A percentile compares a stretch with the other conserved stretches of the same genome.
These are phyloP conservation scores for Podargus strigoides DNA, from an alignment of 2,797 vertebrate genomes.

Conservation along the genomic window DNA sequence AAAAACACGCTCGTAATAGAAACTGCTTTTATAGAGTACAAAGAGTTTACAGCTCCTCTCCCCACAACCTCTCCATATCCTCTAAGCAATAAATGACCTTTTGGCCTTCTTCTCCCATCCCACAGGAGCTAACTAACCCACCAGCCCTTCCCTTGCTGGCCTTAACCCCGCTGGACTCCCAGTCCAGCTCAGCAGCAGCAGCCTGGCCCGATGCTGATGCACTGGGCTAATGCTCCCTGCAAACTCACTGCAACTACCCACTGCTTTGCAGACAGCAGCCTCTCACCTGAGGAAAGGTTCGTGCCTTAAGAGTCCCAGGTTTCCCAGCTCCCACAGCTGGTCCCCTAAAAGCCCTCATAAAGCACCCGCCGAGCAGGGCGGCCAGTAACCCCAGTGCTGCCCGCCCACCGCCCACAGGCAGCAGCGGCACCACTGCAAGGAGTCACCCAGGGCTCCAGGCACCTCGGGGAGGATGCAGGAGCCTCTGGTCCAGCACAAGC, in stretches of 20 bases:
- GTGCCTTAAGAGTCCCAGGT: accelerated
- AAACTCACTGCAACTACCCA: background rate
- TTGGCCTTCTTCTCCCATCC: background rate
- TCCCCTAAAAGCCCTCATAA: background rate
- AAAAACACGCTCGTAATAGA: accelerated
- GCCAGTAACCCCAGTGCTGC: background rate
- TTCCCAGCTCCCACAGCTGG: background rate
- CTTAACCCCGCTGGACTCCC: background rate
- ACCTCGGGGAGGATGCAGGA: background rate
- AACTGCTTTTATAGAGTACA: background rate
- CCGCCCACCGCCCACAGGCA: accelerated
- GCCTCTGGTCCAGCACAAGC: background rate
- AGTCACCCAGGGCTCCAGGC: accelerated
- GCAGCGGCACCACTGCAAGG: background rate
- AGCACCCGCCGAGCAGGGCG: accelerated
- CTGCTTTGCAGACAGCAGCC: background rate
- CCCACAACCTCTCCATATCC: background rate
- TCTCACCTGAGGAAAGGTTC: background rate
- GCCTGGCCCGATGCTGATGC: no score
- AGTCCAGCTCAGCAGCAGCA: background rate
- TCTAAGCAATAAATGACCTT: background rate
- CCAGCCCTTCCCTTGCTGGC: background rate
- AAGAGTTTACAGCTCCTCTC: background rate
- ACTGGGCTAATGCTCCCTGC: no score
- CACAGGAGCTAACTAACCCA: background rate